phyloP scores from a whole-genome alignment of 2,113 vertebrate species.

The Camelus bactrianus region DNA sequence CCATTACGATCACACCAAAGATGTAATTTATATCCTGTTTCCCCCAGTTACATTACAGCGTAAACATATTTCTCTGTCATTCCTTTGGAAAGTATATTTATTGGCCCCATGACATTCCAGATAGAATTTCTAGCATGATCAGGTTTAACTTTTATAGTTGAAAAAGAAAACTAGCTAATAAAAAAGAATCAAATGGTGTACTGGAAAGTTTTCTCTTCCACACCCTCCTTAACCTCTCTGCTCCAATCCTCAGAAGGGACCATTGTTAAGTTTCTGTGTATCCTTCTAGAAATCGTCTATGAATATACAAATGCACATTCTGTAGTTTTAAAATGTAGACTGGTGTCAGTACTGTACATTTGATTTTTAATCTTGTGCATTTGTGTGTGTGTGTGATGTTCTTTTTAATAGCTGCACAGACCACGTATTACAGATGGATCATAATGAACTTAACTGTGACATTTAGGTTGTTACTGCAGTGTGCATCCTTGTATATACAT shows the following conservation, averaged over 20 bases:
- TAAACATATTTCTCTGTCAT: constrained; percentile 45
- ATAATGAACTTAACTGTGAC: background rate
- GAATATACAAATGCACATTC: background rate
- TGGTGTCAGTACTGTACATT: background rate
- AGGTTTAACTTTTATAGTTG: constrained; percentile 31
- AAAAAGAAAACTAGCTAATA: constrained; percentile 11
- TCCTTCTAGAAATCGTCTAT: background rate
- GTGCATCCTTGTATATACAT: background rate
- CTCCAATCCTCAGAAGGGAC: background rate
- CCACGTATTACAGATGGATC: background rate
- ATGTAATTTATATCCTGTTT: background rate
- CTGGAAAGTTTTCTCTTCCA: background rate
- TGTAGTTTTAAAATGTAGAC: background rate
- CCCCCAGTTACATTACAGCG: background rate
- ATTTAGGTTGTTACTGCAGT: background rate
- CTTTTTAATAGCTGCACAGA: background rate
- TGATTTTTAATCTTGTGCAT: background rate
- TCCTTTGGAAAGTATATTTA: background rate
- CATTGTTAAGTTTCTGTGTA: background rate
- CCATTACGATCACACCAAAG: background rate
- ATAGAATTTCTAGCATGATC: constrained; percentile 42
- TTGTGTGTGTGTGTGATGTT: background rate
- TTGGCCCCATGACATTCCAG: background rate
- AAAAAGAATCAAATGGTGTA: background rate
- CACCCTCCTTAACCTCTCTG: background rate